Percentiles rank a stretch among this genome's conserved stretches.
These are phyloP conservation scores for Eudasyphora cyanicolor DNA, from an alignment of 2,888 invertebrate genomes.

Conservation along the genomic window DNA sequence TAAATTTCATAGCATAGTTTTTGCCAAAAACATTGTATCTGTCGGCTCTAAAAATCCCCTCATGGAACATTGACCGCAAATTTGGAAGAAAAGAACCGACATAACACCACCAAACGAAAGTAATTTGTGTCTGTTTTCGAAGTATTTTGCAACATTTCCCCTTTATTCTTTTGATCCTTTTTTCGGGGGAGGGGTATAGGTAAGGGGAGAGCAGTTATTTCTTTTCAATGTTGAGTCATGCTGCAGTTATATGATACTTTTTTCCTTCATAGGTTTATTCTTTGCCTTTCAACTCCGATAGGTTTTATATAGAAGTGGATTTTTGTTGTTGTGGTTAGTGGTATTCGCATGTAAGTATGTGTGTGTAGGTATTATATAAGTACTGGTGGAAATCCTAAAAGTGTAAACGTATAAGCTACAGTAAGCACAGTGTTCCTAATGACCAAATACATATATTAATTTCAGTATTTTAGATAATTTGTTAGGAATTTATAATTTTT, in stretches of 20 bases:
- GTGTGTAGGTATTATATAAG: not conserved
- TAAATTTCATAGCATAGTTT: constrained; percentile 49
- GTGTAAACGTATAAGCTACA: too few relatives aligned
- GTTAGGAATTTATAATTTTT: too few relatives aligned
- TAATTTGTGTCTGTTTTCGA: constrained; percentile 20
- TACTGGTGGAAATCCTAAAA: not conserved
- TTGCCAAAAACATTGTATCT: constrained; percentile 43
- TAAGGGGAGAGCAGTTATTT: constrained; percentile 8
- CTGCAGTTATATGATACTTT: constrained; percentile 53
- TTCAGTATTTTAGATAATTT: too few relatives aligned
- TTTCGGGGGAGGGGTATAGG: too few relatives aligned
- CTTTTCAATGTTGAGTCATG: constrained; percentile 60
- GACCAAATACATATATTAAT: too few relatives aligned
- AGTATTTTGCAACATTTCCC: not conserved
- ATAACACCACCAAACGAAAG: constrained; percentile 16
- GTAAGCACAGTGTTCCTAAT: too few relatives aligned
- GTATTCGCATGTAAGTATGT: not conserved
- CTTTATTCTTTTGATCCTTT: not conserved
- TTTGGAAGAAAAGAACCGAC: not conserved
- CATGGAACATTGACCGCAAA: constrained; percentile 57
- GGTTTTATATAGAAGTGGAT: constrained; percentile 44
- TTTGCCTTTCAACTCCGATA: constrained; percentile 37
- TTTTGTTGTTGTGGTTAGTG: constrained; percentile 4
- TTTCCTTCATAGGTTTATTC: constrained; percentile 18
- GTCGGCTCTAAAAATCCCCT: constrained; percentile 38